Percentiles rank a stretch among this genome's conserved stretches.
phyloP scores from a whole-genome alignment of 2,888 invertebrate species.

The Lithophane socia region DNA sequence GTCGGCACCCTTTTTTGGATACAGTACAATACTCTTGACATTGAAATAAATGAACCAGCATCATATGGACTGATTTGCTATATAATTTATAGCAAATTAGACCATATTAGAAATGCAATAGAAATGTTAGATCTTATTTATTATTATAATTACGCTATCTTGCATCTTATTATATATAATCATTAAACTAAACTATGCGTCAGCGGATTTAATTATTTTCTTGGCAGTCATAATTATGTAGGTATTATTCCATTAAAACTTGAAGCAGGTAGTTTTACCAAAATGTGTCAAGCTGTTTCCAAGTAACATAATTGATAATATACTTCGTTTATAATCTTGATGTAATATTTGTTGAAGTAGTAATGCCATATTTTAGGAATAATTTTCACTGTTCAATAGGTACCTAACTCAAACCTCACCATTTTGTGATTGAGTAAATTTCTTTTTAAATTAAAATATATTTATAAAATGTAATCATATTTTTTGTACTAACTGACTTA shows the following conservation, averaged over 20 bases:
- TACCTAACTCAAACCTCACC: not conserved
- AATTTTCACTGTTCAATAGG: too few relatives aligned
- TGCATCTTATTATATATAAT: not conserved
- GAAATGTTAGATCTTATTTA: not conserved
- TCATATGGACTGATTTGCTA: not conserved
- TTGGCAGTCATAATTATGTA: too few relatives aligned
- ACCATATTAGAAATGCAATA: not conserved
- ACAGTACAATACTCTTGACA: too few relatives aligned
- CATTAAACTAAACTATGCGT: not conserved
- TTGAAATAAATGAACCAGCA: not conserved
- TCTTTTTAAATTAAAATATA: too few relatives aligned
- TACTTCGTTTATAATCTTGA: not conserved
- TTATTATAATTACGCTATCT: not conserved
- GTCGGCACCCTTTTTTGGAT: not conserved
- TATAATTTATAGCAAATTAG: constrained; percentile 5
- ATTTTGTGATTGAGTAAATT: not conserved
- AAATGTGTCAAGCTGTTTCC: not conserved
- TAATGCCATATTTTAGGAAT: not conserved
- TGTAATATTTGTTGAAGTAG: not conserved
- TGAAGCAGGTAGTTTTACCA: not conserved
- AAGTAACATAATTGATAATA: not conserved
- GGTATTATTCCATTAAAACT: not conserved
- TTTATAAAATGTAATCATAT: too few relatives aligned
- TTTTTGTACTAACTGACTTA: not conserved
- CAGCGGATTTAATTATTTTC: not conserved